Evolutionary conservation across 2,888 invertebrate genomes (phyloP), one percentile per base, ranked within the genome.

Genomic region (Apamea epomidion): DNA sequence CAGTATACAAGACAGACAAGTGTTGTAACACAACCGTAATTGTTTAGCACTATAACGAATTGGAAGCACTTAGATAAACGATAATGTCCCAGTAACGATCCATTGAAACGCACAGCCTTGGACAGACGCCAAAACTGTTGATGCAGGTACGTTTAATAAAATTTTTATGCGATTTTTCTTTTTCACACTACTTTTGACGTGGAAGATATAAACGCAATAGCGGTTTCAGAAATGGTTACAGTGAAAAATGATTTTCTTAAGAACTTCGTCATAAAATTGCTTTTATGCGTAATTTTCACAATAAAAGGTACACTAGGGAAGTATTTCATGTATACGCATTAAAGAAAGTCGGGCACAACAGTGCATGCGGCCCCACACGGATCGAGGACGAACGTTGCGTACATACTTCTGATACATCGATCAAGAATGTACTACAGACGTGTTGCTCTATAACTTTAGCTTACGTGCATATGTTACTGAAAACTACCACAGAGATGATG

Each of bases 61-160:
- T 87, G 81, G 86, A 87, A 87, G 83, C 87, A 90, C 89, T 89
- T 85, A 88, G 87, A 91, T 90, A 91, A 90, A 91, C 90, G 91
- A 90, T 91, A 90, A 93, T 89, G 86, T 86, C 87, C 85, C 87
- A 88, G 90, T 93, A 94, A 95, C 92, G 94, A 94, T 92, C 92
- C 91, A 93, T 93, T 94, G 92, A 95, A 93, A 93, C 91, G 91
- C 92, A 91, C 86, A 94, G 91, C 94, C 93, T 95, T 95, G 95
- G 95, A 93, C 78, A 81, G 76, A 89, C 83, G 95, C 95, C 95
- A 95, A 93, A 91, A 88, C 88, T 85, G 88, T 90, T 88, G 85
- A 91, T 93, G 90, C 93, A 94, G 93, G 92, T 92, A 93, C 90
- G 84, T 78, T 80, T 70, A 84, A 80, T 78, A 85, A 68, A 54